Conservation (phyloP, 2,888 invertebrate species). For the Hyalella azteca region DNA sequence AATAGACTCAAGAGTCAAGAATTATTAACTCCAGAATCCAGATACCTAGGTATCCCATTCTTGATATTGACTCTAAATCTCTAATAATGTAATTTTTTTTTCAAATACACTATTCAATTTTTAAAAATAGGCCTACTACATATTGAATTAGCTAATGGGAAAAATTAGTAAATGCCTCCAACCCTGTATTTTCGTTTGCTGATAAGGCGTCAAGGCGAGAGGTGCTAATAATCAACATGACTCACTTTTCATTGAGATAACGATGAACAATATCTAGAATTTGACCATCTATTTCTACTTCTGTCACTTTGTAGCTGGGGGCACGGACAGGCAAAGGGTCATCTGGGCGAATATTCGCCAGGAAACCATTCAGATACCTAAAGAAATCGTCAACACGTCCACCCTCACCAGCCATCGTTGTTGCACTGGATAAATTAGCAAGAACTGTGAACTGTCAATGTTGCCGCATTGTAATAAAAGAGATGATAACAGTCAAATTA, state of each 20-base stretch:
- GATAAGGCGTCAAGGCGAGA: not conserved
- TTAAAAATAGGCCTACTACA: too few species aligned
- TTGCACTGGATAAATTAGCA: constrained; percentile 36
- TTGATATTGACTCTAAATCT: too few species aligned
- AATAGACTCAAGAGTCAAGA: too few species aligned
- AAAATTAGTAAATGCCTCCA: too few species aligned
- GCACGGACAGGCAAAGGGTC: constrained; percentile 57
- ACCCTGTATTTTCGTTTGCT: too few species aligned
- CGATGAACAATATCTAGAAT: constrained; percentile 57
- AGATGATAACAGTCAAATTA: too few species aligned
- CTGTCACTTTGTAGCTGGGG: constrained; percentile 56
- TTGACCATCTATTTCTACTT: constrained; percentile 57
- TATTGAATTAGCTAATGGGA: too few species aligned
- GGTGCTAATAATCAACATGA: too few species aligned
- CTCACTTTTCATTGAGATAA: constrained; percentile 57
- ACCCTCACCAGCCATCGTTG: constrained; percentile 52
- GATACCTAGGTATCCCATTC: too few species aligned
- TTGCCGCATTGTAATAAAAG: not conserved
- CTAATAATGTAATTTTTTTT: too few species aligned
- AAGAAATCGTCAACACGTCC: constrained; percentile 50
- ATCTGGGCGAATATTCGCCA: constrained; percentile 58
- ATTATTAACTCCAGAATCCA: too few species aligned
- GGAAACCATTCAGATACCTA: constrained; percentile 51
- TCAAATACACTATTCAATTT: too few species aligned
- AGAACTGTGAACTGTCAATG: constrained; percentile 12